Percentiles rank a stretch among this genome's conserved stretches.
Evolutionary conservation across 2,888 invertebrate genomes (phyloP).

Genomic region (Schrankia costaestrigalis): DNA sequence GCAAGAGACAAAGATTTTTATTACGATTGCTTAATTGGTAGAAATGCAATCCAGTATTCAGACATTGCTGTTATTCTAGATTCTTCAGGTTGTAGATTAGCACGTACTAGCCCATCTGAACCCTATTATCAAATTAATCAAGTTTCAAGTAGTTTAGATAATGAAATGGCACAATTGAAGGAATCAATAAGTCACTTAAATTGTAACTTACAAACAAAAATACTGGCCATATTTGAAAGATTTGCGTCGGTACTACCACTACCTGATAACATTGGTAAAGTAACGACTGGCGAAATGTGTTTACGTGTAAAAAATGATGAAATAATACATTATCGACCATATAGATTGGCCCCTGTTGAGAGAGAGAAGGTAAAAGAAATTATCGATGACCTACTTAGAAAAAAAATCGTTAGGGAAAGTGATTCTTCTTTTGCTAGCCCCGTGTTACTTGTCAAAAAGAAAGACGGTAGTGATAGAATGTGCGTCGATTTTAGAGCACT

Average conservation of each 20-base stretch:
- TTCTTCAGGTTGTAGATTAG: constrained; percentile 3
- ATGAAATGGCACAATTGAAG: too few relatives aligned
- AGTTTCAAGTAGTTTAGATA: too few relatives aligned
- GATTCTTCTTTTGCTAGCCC: neutral
- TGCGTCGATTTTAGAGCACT: neutral
- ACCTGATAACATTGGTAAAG: neutral
- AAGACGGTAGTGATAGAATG: constrained; percentile 1
- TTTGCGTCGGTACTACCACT: neutral
- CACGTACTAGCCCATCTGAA: too few relatives aligned
- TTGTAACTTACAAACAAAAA: constrained; percentile 1
- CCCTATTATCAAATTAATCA: too few relatives aligned
- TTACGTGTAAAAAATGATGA: neutral
- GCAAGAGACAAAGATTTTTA: constrained; percentile 5
- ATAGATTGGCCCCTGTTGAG: constrained; percentile 3
- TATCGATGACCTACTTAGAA: too few relatives aligned
- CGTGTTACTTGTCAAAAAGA: neutral
- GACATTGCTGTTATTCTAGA: constrained; percentile 4
- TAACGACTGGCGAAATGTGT: constrained; percentile 1
- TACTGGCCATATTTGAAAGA: neutral
- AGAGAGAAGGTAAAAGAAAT: constrained; percentile 1
- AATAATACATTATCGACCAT: constrained; percentile 1
- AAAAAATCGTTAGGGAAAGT: constrained; percentile 1
- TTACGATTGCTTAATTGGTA: constrained; percentile 7
- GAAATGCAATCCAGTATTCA: neutral
- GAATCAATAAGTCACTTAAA: too few relatives aligned